Conservation (phyloP, 1,140 invertebrate genomes). For the Euura saliciscinereae region DNA sequence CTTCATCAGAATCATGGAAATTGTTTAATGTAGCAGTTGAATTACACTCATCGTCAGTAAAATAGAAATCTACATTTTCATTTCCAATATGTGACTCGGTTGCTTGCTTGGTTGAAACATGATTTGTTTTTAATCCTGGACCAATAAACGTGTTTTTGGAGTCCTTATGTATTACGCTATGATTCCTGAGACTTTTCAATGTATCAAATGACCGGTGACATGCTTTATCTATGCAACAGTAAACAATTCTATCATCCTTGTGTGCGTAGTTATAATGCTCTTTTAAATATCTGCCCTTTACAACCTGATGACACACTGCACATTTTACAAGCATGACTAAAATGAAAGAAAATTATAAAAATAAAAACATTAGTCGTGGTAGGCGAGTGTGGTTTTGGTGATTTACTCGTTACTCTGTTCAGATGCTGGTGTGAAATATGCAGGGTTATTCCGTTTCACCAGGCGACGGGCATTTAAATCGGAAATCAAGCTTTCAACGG, state of each 20-base stretch:
- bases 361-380: no score
- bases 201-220: slow-evolving; percentile 13
- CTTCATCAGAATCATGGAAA: neutral
- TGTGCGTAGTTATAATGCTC: slow-evolving; percentile 17
- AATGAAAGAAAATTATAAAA: no score
- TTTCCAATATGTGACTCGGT: neutral
- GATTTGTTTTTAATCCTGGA: neutral
- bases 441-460: neutral
- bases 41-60: neutral
- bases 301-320: neutral
- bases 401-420: no score
- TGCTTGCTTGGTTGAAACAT: neutral
- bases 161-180: slow-evolving; percentile 5
- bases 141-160: neutral
- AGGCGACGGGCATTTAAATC: neutral
- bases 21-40: neutral
- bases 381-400: no score
- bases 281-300: slow-evolving; percentile 3
- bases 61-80: neutral
- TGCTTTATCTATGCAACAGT: slow-evolving; percentile 9
- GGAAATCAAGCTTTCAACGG: neutral
- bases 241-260: neutral
- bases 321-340: neutral
- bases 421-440: no score
- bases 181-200: slow-evolving; percentile 8